These are phyloP conservation scores for Lepeophtheirus nordmannii DNA, from an alignment of 2,888 invertebrate species.

Conservation along the genomic window DNA sequence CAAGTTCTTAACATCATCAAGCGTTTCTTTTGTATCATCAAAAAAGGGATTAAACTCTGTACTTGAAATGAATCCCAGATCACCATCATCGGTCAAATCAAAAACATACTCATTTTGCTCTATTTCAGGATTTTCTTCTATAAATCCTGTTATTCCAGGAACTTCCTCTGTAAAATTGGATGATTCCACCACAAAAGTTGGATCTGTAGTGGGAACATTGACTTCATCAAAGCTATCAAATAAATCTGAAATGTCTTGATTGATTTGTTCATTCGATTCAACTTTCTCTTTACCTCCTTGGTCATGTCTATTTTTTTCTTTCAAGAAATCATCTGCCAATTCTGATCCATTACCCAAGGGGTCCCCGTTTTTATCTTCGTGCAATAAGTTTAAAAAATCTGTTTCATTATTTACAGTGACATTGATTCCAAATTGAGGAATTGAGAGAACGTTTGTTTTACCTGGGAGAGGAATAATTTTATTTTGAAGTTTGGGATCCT, in stretches of 20 bases:
- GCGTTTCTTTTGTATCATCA: too few relatives aligned
- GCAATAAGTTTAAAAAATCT: not conserved
- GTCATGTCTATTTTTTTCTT: too few relatives aligned
- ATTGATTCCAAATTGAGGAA: not conserved
- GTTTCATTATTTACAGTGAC: not conserved
- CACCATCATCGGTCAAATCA: too few relatives aligned
- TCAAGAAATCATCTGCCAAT: not conserved
- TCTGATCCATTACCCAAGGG: slow-evolving; percentile 1
- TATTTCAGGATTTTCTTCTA: not conserved
- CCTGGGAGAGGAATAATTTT: not conserved
- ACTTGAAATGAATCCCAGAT: too few relatives aligned
- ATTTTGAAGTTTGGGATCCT: not conserved
- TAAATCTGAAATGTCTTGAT: not conserved
- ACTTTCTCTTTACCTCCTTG: not conserved
- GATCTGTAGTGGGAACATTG: not conserved
- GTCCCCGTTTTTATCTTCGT: not conserved
- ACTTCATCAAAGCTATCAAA: not conserved
- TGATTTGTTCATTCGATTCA: not conserved
- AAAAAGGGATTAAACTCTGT: too few relatives aligned
- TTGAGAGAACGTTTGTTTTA: not conserved
- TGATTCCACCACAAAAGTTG: not conserved
- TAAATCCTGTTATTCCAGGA: not conserved
- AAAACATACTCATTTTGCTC: not conserved
- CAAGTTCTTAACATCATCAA: too few relatives aligned
- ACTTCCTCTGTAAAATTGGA: not conserved